Percentiles rank a stretch among this genome's conserved stretches.
Evolutionary conservation across 2,797 vertebrate genomes (phyloP).

Genomic region (Lutjanus argentimaculatus): DNA sequence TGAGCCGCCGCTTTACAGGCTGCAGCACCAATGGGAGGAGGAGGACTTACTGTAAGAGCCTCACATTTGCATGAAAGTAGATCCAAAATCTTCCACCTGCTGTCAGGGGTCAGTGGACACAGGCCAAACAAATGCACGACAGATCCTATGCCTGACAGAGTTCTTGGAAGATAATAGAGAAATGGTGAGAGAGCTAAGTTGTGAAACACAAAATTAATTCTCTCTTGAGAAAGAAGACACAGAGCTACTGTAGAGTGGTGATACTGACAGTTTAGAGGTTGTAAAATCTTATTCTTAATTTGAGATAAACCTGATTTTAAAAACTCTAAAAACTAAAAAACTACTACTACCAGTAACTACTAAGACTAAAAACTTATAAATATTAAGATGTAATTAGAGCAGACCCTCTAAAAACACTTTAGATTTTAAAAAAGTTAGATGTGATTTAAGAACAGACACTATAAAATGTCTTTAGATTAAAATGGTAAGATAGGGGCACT

Average conservation of each 20-base stretch:
- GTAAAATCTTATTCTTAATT: not conserved
- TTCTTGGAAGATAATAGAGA: slow-evolving; percentile 19
- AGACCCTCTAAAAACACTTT: too few relatives aligned
- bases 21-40: slow-evolving; percentile 52
- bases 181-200: slow-evolving; percentile 1
- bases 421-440: too few relatives aligned
- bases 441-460: too few relatives aligned
- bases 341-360: too few relatives aligned
- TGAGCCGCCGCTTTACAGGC: slow-evolving; percentile 45
- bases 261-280: not conserved
- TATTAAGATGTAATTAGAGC: too few relatives aligned
- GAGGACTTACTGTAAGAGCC: not conserved
- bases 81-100: slow-evolving; percentile 79
- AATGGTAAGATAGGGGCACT: too few relatives aligned
- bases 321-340: not conserved
- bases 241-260: not conserved
- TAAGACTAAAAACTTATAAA: too few relatives aligned
- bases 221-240: slow-evolving; percentile 14
- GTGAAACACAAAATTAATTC: slow-evolving; percentile 28
- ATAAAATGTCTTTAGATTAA: too few relatives aligned
- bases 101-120: slow-evolving; percentile 34
- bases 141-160: slow-evolving; percentile 15
- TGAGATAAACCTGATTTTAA: not conserved
- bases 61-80: slow-evolving; percentile 68
- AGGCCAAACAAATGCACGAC: slow-evolving; percentile 16